Evolutionary conservation across 2,888 invertebrate genomes (phyloP).

Genomic region (Steromphala cineraria): DNA sequence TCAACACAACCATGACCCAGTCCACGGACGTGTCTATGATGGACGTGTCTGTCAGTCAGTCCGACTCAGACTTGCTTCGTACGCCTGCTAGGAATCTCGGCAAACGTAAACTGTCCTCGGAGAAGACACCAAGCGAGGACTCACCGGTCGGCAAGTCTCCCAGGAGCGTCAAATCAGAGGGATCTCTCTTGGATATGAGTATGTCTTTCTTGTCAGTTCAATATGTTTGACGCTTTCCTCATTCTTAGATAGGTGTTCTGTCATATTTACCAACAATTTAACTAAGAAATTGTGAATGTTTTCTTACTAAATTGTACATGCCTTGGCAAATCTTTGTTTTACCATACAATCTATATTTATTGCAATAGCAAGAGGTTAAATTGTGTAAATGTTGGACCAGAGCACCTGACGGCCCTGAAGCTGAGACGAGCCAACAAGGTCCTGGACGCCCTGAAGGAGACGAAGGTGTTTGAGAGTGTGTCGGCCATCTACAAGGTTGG

Average conservation of each 20-base stretch:
- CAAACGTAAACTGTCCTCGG: neutral
- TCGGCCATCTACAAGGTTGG: constrained; percentile 66
- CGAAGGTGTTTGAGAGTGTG: constrained; percentile 80
- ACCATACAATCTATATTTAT: too few species aligned
- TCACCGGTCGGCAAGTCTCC: neutral
- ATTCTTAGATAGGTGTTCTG: too few species aligned
- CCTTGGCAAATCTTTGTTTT: too few species aligned
- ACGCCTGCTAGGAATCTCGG: neutral
- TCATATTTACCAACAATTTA: too few species aligned
- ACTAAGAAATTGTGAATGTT: too few species aligned
- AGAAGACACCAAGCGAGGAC: neutral
- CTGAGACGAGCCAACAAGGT: constrained; percentile 80
- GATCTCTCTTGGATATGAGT: too few species aligned
- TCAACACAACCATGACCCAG: neutral
- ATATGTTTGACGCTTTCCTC: too few species aligned
- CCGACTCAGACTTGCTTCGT: neutral
- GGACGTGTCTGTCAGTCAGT: neutral
- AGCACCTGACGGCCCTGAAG: constrained; percentile 59
- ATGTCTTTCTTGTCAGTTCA: too few species aligned
- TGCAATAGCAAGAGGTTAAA: neutral
- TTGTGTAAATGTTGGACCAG: constrained; percentile 20
- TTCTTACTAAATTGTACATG: too few species aligned
- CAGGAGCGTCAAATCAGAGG: neutral
- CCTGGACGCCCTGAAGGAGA: constrained; percentile 79
- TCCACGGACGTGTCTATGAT: neutral